Evolutionary conservation across 2,113 vertebrate genomes (phyloP).

Genomic region (Nannobrachium achirus): DNA sequence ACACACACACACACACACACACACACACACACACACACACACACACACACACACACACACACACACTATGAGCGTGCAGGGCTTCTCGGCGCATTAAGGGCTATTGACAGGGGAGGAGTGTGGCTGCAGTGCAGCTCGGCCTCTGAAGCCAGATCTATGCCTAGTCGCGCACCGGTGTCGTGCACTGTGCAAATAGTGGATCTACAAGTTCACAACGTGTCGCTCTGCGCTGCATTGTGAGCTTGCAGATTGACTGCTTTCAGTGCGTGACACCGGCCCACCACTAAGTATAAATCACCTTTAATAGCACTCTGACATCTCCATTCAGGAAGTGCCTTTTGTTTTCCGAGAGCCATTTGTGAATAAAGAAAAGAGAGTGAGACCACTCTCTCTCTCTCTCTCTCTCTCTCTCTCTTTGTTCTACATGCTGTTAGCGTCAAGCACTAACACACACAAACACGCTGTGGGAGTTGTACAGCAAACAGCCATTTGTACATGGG

Average conservation of each 20-base stretch:
- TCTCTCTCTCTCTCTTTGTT: constrained; percentile 73
- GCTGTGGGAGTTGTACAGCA: constrained; percentile 89
- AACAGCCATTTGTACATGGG: constrained; percentile 92
- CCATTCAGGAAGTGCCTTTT: constrained; percentile 76
- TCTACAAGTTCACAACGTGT: too few species aligned
- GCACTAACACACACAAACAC: constrained; percentile 79
- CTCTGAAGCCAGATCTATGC: constrained; percentile 35
- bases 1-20: constrained; percentile 9
- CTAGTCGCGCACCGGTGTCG: too few species aligned
- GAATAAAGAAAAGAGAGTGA: constrained; percentile 80
- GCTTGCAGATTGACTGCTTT: too few species aligned
- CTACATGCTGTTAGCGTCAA: constrained; percentile 86
- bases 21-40: constrained; percentile 4
- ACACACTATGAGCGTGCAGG: background rate
- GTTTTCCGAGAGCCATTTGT: constrained; percentile 78
- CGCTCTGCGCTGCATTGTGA: too few species aligned
- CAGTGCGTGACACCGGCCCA: too few species aligned
- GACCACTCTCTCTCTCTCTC: constrained; percentile 47
- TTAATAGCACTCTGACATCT: constrained; percentile 79
- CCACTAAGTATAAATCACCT: background rate
- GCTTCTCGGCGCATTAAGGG: constrained; percentile 45
- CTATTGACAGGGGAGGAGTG: constrained; percentile 43
- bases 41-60: background rate
- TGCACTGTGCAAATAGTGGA: too few species aligned
- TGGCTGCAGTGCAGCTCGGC: constrained; percentile 72